Base-by-base conservation (phyloP, 2,888 invertebrate species). In the Timandra comae region DNA sequence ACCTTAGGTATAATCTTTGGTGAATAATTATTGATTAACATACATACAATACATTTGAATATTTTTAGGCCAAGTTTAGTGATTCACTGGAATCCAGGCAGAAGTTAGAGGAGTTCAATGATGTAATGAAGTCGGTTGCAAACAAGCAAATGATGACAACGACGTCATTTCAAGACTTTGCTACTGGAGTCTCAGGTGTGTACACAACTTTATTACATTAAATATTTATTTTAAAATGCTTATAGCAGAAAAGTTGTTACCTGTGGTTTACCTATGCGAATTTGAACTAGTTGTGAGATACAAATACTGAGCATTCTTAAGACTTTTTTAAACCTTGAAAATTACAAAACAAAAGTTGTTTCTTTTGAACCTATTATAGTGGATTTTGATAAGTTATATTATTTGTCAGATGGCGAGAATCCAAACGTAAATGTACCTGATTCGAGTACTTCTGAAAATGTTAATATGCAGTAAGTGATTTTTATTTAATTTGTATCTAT, bases 361-460 rank as follows among this genome's bases (percentile, higher is more conserved):
- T n/a, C n/a, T n/a, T n/a, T n/a, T n/a, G n/a, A n/a, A n/a, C n/a
- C n/a, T n/a, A n/a, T n/a, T n/a, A n/a, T n/a, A n/a, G n/a, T n/a
- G n/a, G n/a, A n/a, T n/a, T n/a, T 35, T 29, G 26, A 19, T 31
- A 1, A 11, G 21, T 26, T 30, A 16, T 16, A 16, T 16, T 16
- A 16, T 43, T 33, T 23, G 30, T 12, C 34, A 71, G 74, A 59
- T 33, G 43, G 50, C 29, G 57, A 56, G 29, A 56, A 47, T 46
- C 49, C 43, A 27, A 57, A 47, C 49, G 39, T 46, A 30, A 63
- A 56, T 48, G 60, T 73, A 46, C 74, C 80, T 39, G 75, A 76
- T 60, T 78, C 75, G 1, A 78, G 72, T 46, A 75, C 74, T 27
- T 64, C 75, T 26, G 77, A 76, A 50, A 65, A 47, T 36, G 41